phyloP scores from a whole-genome alignment of 2,113 vertebrate species.

The Cathartes aura region DNA sequence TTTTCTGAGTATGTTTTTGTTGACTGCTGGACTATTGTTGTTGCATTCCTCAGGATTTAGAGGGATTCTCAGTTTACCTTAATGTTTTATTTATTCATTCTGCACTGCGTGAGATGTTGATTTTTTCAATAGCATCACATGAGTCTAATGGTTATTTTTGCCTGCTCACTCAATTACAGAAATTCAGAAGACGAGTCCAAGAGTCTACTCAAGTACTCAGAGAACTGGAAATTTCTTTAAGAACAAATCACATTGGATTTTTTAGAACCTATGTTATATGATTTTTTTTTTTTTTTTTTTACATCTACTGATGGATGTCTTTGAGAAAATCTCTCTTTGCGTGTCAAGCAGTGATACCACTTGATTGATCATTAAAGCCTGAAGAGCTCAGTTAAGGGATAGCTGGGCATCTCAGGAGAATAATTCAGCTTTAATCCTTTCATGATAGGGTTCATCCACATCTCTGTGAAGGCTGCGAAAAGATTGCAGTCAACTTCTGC shows the following conservation, averaged over 20 bases:
- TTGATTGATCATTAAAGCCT: neutral
- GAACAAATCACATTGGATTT: conserved; percentile 92
- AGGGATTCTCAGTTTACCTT: neutral
- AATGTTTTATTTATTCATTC: neutral
- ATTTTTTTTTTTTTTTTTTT: neutral
- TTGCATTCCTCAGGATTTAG: neutral
- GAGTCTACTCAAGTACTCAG: conserved; percentile 96
- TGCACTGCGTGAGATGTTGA: neutral
- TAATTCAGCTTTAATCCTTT: neutral
- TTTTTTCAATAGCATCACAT: neutral
- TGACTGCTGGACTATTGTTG: neutral
- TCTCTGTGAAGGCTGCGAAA: neutral
- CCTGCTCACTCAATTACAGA: conserved; percentile 76
- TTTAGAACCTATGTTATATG: no score
- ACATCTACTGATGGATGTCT: neutral
- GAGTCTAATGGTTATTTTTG: neutral
- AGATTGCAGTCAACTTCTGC: neutral
- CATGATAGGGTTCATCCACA: neutral
- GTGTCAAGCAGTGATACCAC: neutral
- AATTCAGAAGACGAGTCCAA: conserved; percentile 96
- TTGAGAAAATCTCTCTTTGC: neutral
- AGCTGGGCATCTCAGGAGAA: neutral
- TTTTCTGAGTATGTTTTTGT: neutral
- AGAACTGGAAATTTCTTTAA: conserved; percentile 98
- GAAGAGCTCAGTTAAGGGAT: neutral